Percentiles rank a stretch among this genome's conserved stretches.
Evolutionary conservation across 2,113 vertebrate species (phyloP).

Genomic region (Diglossa brunneiventris): DNA sequence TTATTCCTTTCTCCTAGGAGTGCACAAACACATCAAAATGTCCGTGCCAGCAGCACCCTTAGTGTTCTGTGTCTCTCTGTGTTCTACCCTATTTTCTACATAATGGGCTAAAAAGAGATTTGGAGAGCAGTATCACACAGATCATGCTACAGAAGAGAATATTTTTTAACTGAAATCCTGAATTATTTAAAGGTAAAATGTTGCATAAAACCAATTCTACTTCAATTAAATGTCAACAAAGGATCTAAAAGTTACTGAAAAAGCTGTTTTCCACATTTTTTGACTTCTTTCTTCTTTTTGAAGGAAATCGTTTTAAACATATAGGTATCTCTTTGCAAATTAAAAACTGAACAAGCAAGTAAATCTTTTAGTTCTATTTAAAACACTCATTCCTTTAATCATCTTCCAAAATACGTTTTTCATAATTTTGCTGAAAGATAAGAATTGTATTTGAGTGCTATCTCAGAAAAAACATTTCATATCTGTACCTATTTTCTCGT

Average conservation of each 20-base stretch:
- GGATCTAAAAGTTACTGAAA: neutral
- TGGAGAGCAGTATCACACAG: neutral
- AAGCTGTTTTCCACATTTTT: neutral
- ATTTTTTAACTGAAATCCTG: neutral
- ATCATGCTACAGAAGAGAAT: neutral
- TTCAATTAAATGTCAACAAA: neutral
- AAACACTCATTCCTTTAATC: neutral
- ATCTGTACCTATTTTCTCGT: neutral
- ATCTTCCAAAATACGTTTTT: neutral
- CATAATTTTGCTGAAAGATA: neutral
- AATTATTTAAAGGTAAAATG: neutral
- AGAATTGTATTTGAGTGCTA: neutral
- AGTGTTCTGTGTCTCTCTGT: neutral
- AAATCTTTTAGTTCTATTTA: neutral
- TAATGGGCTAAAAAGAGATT: neutral
- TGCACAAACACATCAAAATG: neutral
- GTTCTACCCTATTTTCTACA: neutral
- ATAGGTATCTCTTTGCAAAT: neutral
- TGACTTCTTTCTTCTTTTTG: fast-evolving
- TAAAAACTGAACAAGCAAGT: neutral
- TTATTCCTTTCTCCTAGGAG: neutral
- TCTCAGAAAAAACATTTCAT: neutral
- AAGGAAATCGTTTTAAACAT: neutral
- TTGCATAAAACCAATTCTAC: neutral
- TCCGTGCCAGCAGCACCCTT: neutral